Base-by-base conservation (phyloP, 2,113 vertebrate genomes). In the Willisornis vidua region DNA sequence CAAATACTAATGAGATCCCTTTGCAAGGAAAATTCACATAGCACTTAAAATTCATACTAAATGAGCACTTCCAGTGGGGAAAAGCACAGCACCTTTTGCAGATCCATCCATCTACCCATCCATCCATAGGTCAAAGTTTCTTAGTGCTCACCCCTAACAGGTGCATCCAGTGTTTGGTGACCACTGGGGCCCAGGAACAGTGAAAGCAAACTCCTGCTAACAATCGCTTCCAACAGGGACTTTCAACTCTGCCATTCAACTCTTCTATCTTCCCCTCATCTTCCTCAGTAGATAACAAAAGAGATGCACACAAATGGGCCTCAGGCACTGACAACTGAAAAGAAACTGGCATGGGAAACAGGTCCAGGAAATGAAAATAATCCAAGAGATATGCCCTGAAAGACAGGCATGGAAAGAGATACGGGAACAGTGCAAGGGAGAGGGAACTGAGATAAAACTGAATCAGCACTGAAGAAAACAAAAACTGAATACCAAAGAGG, bases 371-470 rank as follows among this genome's bases (percentile, higher is more conserved):
- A 84, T 39, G 81, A 73, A 86, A 92, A 89, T 66, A 82, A 76
- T 81, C 58, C 33, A 59, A 76, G 71, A 92, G 88, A 91, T 77
- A 90, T 0, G 7, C 28, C 48, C 37, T 83, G 86, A 90, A 90
- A 96, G 76, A 83, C 31, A 72, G 67, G 65, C 68, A 59, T 0
- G 1, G 59, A 28, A 73, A 81, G 65, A 94, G 81, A 90, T 73
- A 90, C 0, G 2, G 57, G 46, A 24, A 74, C 49, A 74, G 58
- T 0, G 8, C 0, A 7, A 77, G 80, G 48, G 58, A 74, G 62
- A 66, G 39, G 65, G 48, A 85, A 59, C 18, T 46, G 72, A 92
- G 93, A 97, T 87, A 95, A 95, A 95, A 57, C 13, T 16, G 23
- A 89, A n/a, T 18, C 55, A 35, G 59, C 71, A 46, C 54, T 2